phyloP scores from a whole-genome alignment of 1,140 invertebrate genomes.

The Pogonomyrmex californicus region DNA sequence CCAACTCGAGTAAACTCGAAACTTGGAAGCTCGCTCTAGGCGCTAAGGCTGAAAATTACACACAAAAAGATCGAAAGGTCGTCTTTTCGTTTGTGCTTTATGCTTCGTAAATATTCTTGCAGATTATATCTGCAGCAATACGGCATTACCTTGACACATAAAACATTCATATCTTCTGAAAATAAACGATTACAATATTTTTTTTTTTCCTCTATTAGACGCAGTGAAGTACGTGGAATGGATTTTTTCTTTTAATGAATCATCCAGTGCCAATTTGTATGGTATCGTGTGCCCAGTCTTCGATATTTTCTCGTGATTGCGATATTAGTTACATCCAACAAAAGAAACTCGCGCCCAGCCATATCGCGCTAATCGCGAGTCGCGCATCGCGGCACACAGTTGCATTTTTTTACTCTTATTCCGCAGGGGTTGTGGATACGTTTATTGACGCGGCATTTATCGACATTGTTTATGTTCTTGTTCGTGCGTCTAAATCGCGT shows the following conservation, averaged over 20 bases:
- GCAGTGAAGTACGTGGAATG: neutral
- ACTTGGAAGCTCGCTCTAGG: neutral
- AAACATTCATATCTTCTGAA: neutral
- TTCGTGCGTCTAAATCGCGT: too few species aligned
- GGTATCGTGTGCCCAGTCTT: neutral
- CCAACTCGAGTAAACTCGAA: neutral
- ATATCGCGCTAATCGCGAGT: conserved; percentile 44
- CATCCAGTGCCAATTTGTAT: neutral
- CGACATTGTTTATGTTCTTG: neutral
- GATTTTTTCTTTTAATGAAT: neutral
- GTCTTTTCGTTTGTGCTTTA: neutral
- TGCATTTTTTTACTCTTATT: conserved; percentile 21
- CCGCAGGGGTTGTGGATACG: too few species aligned
- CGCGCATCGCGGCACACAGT: conserved; percentile 29
- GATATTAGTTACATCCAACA: conserved; percentile 34
- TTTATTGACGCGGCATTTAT: neutral
- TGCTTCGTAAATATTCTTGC: conserved; percentile 10
- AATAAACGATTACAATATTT: neutral
- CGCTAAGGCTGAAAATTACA: neutral
- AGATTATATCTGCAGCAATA: neutral
- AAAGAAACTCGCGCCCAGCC: conserved; percentile 46
- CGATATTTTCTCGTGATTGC: conserved; percentile 32
- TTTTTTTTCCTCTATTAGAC: neutral
- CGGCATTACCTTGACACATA: neutral
- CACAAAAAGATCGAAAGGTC: neutral